Conservation (phyloP, 2,797 vertebrate species). For the Labeo calbasu region DNA sequence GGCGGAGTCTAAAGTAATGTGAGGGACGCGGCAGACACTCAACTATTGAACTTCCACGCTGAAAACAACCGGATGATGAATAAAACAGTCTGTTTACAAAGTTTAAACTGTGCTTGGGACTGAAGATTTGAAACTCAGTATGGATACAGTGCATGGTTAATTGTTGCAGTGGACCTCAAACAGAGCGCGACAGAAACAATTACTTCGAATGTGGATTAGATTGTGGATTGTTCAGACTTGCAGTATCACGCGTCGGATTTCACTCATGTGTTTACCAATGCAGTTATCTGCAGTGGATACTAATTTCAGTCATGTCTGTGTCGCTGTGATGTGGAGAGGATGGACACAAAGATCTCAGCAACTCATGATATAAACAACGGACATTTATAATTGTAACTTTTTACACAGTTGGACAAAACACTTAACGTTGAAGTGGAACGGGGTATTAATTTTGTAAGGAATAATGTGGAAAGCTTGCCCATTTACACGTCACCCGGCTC, state of each 20-base stretch:
- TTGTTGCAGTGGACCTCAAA: conserved; percentile 11
- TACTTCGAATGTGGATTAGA: conserved; percentile 43
- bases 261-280: background rate
- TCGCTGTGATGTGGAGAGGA: conserved; percentile 38
- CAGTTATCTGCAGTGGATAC: background rate
- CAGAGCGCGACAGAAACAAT: conserved; percentile 12
- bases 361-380: conserved; percentile 26
- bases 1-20: conserved; percentile 70
- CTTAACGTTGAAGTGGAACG: background rate
- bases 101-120: background rate
- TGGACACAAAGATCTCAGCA: conserved; percentile 48
- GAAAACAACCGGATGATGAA: conserved; percentile 20
- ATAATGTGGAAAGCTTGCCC: conserved; percentile 70
- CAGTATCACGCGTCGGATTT: conserved; percentile 3
- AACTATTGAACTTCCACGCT: conserved; percentile 39
- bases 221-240: conserved; percentile 17
- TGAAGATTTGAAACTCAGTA: background rate
- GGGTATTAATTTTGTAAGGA: conserved; percentile 37
- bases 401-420: background rate
- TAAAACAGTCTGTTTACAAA: background rate
- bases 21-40: background rate
- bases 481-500: conserved; percentile 59
- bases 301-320: background rate
- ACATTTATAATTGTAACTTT: conserved; percentile 19
- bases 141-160: background rate